phyloP scores from a whole-genome alignment of 2,888 invertebrate genomes.

The Cheilosia variabilis region DNA sequence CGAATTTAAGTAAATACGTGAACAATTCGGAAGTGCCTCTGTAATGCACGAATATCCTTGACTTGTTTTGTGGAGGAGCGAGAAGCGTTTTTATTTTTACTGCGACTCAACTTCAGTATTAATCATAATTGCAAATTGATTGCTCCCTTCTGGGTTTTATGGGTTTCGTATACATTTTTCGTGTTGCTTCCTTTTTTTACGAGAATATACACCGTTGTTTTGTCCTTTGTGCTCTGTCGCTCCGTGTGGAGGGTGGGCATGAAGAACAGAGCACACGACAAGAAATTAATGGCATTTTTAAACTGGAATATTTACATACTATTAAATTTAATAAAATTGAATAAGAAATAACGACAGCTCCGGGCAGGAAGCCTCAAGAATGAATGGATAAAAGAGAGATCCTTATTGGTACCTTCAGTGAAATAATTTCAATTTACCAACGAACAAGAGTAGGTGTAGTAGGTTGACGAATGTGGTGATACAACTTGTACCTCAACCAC shows the following conservation, averaged over 20 bases:
- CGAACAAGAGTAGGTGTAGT: background rate
- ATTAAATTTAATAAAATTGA: conserved; percentile 71
- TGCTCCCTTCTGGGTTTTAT: conserved; percentile 71
- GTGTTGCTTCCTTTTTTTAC: conserved; percentile 3
- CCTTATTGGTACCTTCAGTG: background rate
- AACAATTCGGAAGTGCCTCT: conserved; percentile 44
- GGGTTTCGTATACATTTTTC: conserved; percentile 28
- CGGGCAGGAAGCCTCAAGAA: conserved; percentile 20
- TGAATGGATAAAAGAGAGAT: conserved; percentile 49
- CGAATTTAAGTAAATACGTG: conserved; percentile 9
- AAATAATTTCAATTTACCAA: conserved; percentile 24
- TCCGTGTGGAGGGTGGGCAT: background rate
- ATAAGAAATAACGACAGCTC: conserved; percentile 15
- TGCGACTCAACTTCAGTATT: conserved; percentile 39
- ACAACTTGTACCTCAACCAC: conserved; percentile 32
- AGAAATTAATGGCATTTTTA: conserved; percentile 45
- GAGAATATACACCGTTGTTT: background rate
- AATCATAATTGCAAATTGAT: conserved; percentile 74
- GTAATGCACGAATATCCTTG: background rate
- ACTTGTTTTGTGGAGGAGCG: conserved; percentile 1
- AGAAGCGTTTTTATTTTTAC: background rate
- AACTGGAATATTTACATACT: conserved; percentile 66
- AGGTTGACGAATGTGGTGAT: conserved; percentile 10
- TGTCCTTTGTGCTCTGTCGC: background rate
- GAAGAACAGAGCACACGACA: conserved; percentile 7